Base-by-base conservation (phyloP, 2,113 vertebrate species). In the Pituophis catenifer region DNA sequence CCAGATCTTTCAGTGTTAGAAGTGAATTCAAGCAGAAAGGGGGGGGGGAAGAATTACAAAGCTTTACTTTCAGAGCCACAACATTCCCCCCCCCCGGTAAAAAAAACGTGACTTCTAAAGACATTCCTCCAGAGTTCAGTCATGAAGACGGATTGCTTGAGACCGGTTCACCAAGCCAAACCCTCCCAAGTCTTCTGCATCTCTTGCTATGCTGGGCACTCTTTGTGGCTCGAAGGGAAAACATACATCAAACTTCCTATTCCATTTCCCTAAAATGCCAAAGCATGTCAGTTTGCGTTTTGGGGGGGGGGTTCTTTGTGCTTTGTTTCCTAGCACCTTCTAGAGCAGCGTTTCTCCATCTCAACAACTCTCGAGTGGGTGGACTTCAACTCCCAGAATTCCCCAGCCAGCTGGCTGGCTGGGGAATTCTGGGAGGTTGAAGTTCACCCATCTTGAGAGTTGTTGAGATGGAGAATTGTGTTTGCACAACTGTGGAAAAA, bases 301-400 rank as follows among this genome's bases (percentile, higher is more conserved):
- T 44, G 44, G 87, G 58, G 10, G 1, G 0, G 33, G 0, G 12
- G 91, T 92, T 12, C 29, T 8, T 26, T 90, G 93, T 44, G 10
- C 1, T 48, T 95, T 95, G 96, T 91, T 1, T 94, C 90, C 55
- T 90, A 95, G 95, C 94, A 93, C 97, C 97, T 97, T 97, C 97
- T 97, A 94, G 95, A 98, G 97, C 92, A n/a, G 26, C n/a, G 62
- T n/a, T 29, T 65, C 62, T 29, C 62, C 1, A 13, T 26, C 26
- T 65, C 62, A 29, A 4, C 26, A 26, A 62, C 8, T 26, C 9
- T 10, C 10, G 26, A 24, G 24, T 3, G 59, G 23, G 8, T 26
- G 8, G 59, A 62, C 59, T 62, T 26, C 59, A 26, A 62, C 26
- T 0, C 24, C 26, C 19, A 58, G 57, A 58, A 59, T 59, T 59